A percentile compares a stretch with the other conserved stretches of the same genome.
Evolutionary conservation across 2,797 vertebrate genomes (phyloP).

Genomic region (Myripristis murdjan): DNA sequence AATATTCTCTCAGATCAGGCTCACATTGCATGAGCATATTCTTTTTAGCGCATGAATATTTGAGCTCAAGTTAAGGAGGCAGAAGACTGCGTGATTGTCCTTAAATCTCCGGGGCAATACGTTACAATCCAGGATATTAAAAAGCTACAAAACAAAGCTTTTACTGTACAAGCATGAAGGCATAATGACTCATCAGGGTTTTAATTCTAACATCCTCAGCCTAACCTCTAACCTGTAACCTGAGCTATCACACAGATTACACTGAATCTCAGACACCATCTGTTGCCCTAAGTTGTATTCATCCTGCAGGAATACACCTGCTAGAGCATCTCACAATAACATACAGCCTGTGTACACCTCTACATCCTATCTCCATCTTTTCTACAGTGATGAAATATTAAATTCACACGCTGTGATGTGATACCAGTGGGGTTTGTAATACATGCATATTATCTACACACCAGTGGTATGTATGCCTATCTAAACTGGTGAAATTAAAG

Average conservation of each 20-base stretch:
- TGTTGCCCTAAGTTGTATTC: slow-evolving; percentile 45
- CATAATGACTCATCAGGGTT: slow-evolving; percentile 17
- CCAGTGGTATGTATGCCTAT: neutral
- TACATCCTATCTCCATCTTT: slow-evolving; percentile 23
- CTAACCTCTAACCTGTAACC: slow-evolving; percentile 48
- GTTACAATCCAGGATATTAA: neutral
- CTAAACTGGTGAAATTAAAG: slow-evolving; percentile 2
- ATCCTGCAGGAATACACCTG: slow-evolving; percentile 47
- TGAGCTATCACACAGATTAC: slow-evolving; percentile 50
- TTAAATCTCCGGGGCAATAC: slow-evolving; percentile 9
- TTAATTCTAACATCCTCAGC: slow-evolving; percentile 31
- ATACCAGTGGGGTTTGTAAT: slow-evolving; percentile 29
- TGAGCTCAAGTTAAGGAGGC: slow-evolving; percentile 10
- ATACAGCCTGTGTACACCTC: slow-evolving; percentile 14
- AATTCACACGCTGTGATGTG: slow-evolving; percentile 18
- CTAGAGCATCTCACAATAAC: slow-evolving; percentile 18
- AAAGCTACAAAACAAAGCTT: slow-evolving; percentile 17
- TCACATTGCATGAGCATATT: slow-evolving; percentile 18
- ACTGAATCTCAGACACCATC: slow-evolving; percentile 68
- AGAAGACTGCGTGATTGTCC: slow-evolving; percentile 6
- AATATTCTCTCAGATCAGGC: slow-evolving; percentile 23
- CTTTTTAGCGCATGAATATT: slow-evolving; percentile 1
- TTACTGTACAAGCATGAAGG: slow-evolving; percentile 6
- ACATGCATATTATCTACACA: slow-evolving; percentile 13
- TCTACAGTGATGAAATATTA: slow-evolving; percentile 39